These are phyloP conservation scores for Glaucomys volans DNA, from an alignment of 2,113 vertebrate species.

Conservation along the genomic window DNA sequence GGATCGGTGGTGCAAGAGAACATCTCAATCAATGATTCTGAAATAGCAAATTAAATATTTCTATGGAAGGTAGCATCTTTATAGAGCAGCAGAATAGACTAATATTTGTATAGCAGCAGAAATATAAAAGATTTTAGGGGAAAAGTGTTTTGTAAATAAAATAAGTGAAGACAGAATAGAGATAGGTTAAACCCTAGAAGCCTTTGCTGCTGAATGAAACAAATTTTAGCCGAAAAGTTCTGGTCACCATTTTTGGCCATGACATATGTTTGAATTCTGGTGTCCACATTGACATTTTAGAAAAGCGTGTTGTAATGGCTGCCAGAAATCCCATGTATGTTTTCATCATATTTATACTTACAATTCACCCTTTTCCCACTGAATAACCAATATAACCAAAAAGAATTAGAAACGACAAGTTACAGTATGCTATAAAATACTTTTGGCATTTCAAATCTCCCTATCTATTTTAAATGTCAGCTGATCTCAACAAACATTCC, in stretches of 20 bases:
- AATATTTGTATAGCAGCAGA: neutral
- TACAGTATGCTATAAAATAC: conserved; percentile 81
- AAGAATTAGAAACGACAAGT: conserved; percentile 68
- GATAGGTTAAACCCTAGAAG: neutral
- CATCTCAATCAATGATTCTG: neutral
- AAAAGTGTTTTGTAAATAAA: neutral
- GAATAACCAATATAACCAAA: neutral
- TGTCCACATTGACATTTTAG: neutral
- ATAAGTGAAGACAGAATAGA: neutral
- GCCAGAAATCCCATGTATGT: neutral
- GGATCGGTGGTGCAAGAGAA: neutral
- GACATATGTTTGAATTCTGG: neutral
- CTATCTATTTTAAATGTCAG: conserved; percentile 71
- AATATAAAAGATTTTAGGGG: neutral
- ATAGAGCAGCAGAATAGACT: neutral
- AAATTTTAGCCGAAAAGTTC: neutral
- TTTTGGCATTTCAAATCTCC: conserved; percentile 69
- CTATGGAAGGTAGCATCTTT: conserved; percentile 13
- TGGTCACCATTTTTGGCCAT: neutral
- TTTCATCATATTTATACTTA: neutral
- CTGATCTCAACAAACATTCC: conserved; percentile 80
- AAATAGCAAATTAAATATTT: conserved; percentile 31
- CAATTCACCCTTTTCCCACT: neutral
- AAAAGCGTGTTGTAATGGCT: neutral
- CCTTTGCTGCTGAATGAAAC: neutral